Percentiles rank a stretch among this genome's conserved stretches.
Conservation (phyloP, 1,140 invertebrate genomes). For the Musca domestica region DNA sequence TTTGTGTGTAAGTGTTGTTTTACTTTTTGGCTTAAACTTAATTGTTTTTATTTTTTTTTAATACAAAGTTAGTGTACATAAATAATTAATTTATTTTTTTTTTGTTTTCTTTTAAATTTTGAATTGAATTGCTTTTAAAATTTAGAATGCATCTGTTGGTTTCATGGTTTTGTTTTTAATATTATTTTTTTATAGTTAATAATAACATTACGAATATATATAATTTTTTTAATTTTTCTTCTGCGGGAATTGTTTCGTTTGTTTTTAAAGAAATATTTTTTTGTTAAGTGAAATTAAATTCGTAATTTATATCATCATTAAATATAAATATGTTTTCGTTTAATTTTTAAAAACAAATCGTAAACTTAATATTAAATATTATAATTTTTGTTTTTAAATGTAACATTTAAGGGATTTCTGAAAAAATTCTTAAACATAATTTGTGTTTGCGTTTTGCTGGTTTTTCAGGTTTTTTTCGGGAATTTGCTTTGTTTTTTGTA, state of each 20-base stretch:
- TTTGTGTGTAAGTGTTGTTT: neutral
- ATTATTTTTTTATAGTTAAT: neutral
- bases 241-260: too few species aligned
- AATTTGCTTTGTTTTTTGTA: neutral
- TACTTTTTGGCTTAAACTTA: neutral
- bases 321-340: neutral
- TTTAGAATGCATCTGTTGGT: constrained; percentile 16
- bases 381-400: too few species aligned
- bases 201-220: neutral
- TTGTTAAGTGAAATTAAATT: constrained; percentile 12
- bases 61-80: neutral
- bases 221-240: neutral
- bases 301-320: constrained; percentile 4
- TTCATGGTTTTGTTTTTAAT: neutral
- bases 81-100: constrained; percentile 24
- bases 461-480: neutral
- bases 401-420: too few species aligned
- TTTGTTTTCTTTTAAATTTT: constrained; percentile 24
- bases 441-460: neutral
- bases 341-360: constrained; percentile 7
- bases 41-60: neutral
- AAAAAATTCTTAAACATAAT: too few species aligned
- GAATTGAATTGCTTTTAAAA: constrained; percentile 27
- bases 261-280: neutral
- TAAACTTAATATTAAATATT: neutral